phyloP scores from a whole-genome alignment of 1,140 invertebrate genomes.

The Neuroterus valhalla region DNA sequence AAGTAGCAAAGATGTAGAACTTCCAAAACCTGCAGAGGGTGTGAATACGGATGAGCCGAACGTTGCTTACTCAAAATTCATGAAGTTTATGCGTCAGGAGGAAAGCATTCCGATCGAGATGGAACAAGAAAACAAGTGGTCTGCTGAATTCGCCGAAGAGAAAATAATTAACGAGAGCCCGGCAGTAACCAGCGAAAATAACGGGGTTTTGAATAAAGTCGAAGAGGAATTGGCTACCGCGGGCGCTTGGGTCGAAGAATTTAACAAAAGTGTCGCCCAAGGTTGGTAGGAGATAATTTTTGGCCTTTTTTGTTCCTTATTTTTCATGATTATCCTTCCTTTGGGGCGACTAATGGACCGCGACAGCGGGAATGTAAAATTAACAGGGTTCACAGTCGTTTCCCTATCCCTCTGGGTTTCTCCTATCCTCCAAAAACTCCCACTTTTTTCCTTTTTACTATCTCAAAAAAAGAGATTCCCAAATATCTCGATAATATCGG shows the following conservation, averaged over 20 bases:
- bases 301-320: neutral
- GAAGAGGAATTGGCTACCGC: conserved; percentile 61
- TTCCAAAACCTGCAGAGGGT: conserved; percentile 66
- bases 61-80: conserved; percentile 86
- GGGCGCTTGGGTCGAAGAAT: conserved; percentile 67
- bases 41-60: conserved; percentile 80
- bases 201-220: conserved; percentile 51
- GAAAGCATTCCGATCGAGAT: conserved; percentile 77
- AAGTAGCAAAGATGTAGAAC: conserved; percentile 42
- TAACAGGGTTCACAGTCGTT: too few species aligned
- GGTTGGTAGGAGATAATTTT: neutral
- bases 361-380: too few species aligned
- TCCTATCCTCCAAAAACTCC: too few species aligned
- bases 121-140: conserved; percentile 74
- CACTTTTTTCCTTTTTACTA: too few species aligned
- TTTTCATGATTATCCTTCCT: neutral
- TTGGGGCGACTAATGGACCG: too few species aligned
- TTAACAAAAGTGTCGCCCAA: conserved; percentile 51
- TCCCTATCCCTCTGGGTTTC: too few species aligned
- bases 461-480: too few species aligned
- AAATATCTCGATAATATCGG: too few species aligned
- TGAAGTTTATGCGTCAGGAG: conserved; percentile 90
- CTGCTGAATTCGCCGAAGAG: conserved; percentile 57
- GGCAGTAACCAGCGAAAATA: conserved; percentile 63
- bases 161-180: conserved; percentile 61